Evolutionary conservation across 1,140 invertebrate genomes (phyloP).

Genomic region (Drosophila ohnishii): DNA sequence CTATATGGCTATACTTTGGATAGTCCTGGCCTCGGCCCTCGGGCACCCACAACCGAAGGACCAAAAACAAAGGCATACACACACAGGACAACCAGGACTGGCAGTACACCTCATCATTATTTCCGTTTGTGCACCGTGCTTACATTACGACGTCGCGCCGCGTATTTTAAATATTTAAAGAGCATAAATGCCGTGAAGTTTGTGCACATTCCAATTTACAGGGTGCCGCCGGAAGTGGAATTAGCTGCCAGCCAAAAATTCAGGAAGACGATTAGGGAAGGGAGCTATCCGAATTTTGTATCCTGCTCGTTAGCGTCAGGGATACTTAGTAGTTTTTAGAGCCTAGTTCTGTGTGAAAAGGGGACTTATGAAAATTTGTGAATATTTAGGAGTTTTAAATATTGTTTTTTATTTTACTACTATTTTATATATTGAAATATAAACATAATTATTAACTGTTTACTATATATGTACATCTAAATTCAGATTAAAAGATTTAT

Average conservation of each 20-base stretch:
- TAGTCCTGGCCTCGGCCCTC: constrained; percentile 43
- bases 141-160: constrained; percentile 52
- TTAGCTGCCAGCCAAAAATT: constrained; percentile 5
- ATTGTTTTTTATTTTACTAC: too few relatives aligned
- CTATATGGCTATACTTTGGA: constrained; percentile 20
- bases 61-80: constrained; percentile 41
- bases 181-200: constrained; percentile 59
- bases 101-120: constrained; percentile 50
- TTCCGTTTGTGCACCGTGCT: constrained; percentile 52
- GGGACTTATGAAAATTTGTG: too few relatives aligned
- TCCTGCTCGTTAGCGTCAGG: not conserved
- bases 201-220: constrained; percentile 39
- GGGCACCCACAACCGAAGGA: constrained; percentile 31
- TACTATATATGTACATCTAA: too few relatives aligned
- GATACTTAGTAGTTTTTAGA: not conserved
- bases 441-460: too few relatives aligned
- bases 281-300: constrained; percentile 3
- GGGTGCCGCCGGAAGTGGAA: constrained; percentile 32
- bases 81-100: constrained; percentile 1
- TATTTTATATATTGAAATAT: too few relatives aligned
- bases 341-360: not conserved
- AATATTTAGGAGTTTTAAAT: too few relatives aligned
- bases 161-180: constrained; percentile 77
- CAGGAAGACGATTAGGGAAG: not conserved
- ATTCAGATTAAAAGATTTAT: too few relatives aligned